Conservation (phyloP, 1,140 invertebrate genomes). For the Drosophila yakuba region DNA sequence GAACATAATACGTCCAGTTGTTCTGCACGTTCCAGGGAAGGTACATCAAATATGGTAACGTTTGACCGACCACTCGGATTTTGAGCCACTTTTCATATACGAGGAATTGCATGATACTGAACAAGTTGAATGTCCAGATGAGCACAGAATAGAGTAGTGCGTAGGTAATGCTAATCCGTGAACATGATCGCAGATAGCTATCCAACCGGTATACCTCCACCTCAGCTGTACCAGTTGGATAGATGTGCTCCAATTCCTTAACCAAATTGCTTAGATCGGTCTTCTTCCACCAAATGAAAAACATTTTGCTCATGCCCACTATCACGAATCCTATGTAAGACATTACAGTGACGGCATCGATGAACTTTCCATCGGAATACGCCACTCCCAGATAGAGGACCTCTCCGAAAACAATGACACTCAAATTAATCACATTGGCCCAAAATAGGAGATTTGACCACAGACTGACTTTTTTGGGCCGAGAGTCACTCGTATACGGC, state of each 20-base stretch:
- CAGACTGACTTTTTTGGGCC: background rate
- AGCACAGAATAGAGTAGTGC: slow-evolving; percentile 63
- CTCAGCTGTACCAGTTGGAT: slow-evolving; percentile 31
- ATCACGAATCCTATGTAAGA: slow-evolving; percentile 74
- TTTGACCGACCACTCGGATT: slow-evolving; percentile 35
- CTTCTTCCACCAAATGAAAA: slow-evolving; percentile 62
- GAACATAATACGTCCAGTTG: slow-evolving; percentile 60
- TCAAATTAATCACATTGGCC: slow-evolving; percentile 56
- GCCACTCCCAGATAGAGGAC: slow-evolving; percentile 49
- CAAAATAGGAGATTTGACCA: slow-evolving; percentile 50
- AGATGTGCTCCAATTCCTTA: slow-evolving; percentile 51
- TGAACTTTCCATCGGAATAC: slow-evolving; percentile 30
- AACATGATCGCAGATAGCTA: slow-evolving; percentile 48
- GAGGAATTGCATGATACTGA: slow-evolving; percentile 57
- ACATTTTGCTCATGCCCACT: slow-evolving; percentile 69
- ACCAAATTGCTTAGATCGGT: slow-evolving; percentile 49
- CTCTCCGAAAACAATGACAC: slow-evolving; percentile 29
- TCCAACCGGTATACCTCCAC: slow-evolving; percentile 49
- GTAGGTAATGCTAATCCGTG: slow-evolving; percentile 58
- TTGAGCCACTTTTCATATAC: slow-evolving; percentile 63
- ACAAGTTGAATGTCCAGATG: slow-evolving; percentile 78
- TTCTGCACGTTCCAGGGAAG: slow-evolving; percentile 55
- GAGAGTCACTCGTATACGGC: slow-evolving; percentile 34
- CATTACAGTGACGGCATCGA: slow-evolving; percentile 64
- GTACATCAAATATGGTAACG: slow-evolving; percentile 64